phyloP scores from a whole-genome alignment of 2,113 vertebrate species.

The Calonectris borealis region DNA sequence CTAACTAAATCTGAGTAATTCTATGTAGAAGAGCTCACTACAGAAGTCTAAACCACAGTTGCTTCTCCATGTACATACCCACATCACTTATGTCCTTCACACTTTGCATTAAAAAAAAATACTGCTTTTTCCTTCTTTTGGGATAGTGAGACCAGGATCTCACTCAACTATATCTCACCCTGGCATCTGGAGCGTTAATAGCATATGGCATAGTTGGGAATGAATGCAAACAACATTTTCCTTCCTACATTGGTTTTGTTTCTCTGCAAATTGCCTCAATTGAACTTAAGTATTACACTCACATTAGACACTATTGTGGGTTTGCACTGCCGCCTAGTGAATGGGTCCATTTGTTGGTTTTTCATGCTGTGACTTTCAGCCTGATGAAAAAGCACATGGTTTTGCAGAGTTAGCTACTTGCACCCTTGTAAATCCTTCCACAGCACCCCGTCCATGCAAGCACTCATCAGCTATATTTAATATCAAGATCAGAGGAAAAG shows the following conservation, averaged over 20 bases:
- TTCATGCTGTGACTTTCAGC: constrained; percentile 95
- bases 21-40: background rate
- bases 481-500: background rate
- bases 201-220: background rate
- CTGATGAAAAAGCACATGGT: constrained; percentile 66
- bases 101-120: background rate
- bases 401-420: background rate
- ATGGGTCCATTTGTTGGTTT: constrained; percentile 98
- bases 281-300: constrained; percentile 54
- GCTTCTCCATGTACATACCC: background rate
- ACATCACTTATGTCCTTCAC: background rate
- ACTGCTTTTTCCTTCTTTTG: background rate
- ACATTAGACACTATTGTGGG: constrained; percentile 99
- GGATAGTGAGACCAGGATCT: background rate
- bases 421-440: background rate
- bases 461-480: background rate
- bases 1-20: background rate
- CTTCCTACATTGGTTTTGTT: background rate
- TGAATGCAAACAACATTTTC: background rate
- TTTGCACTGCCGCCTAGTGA: constrained; percentile 96
- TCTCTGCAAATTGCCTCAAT: background rate
- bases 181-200: background rate
- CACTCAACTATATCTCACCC: background rate
- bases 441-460: background rate
- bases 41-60: background rate